Evolutionary conservation across 2,797 vertebrate genomes (phyloP).

Genomic region (Rhynchonycteris naso): DNA sequence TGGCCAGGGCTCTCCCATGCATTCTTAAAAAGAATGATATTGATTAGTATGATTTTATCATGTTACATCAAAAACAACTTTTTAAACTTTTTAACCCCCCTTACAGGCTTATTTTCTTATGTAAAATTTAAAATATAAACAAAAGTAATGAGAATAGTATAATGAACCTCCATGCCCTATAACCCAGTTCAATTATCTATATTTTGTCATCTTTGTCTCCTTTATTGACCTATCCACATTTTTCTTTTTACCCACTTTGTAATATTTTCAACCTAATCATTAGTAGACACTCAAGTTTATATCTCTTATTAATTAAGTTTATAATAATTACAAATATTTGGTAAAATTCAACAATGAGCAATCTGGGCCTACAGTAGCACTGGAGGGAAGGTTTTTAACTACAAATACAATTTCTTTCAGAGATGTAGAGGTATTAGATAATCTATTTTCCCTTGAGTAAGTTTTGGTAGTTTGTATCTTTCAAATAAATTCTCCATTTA

Average conservation of each 20-base stretch:
- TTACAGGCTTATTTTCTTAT: not conserved
- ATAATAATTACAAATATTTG: constrained; percentile 34
- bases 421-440: not conserved
- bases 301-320: not conserved
- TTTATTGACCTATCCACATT: not conserved
- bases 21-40: constrained; percentile 21
- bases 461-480: not conserved
- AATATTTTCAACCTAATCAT: constrained; percentile 28
- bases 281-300: not conserved
- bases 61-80: not conserved
- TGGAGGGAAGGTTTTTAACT: not conserved
- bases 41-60: constrained; percentile 23
- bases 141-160: not conserved
- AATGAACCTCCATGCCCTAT: not conserved
- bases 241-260: not conserved
- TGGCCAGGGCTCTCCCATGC: too few species aligned
- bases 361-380: not conserved
- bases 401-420: not conserved
- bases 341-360: not conserved
- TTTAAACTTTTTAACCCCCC: not conserved
- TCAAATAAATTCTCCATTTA: not conserved
- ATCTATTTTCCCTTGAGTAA: not conserved
- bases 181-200: not conserved
- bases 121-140: constrained; percentile 15
- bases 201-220: constrained; percentile 27